A percentile compares a stretch with the other conserved stretches of the same genome.
Conservation (phyloP, 64 coral and sea anemone genomes). For the Anthopleura sola region DNA sequence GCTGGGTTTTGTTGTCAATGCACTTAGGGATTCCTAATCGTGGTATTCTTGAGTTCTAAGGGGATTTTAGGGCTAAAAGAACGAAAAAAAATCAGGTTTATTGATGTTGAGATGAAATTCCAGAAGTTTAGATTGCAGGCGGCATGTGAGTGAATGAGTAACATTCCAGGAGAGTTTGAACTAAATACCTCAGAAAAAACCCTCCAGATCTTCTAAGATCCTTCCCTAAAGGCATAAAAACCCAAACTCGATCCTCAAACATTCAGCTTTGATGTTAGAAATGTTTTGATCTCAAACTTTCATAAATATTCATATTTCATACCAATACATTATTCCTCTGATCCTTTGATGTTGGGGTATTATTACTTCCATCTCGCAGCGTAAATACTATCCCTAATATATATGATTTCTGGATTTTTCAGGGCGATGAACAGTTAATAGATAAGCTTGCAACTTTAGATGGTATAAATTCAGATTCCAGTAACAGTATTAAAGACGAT, state of each 20-base stretch:
- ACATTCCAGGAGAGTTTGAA: constrained; percentile 2
- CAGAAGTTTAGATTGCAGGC: not conserved
- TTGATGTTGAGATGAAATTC: not conserved
- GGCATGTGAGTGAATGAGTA: not conserved
- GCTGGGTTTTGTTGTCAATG: not conserved
- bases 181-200: not conserved
- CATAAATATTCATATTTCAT: constrained; percentile 15
- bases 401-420: not conserved
- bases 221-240: not conserved
- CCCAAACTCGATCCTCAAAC: not conserved
- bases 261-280: not conserved
- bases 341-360: not conserved
- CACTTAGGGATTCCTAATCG: not conserved
- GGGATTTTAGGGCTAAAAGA: not conserved
- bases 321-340: not conserved
- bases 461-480: constrained; percentile 88
- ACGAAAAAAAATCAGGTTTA: not conserved
- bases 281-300: not conserved
- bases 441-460: constrained; percentile 89
- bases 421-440: constrained; percentile 92
- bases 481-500: constrained; percentile 61
- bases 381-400: not conserved
- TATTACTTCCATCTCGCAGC: not conserved
- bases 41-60: not conserved
- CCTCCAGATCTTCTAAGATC: not conserved